A percentile compares a stretch with the other conserved stretches of the same genome.
These are phyloP conservation scores for Poecilia gillii DNA, from an alignment of 2,797 vertebrate species.

Conservation along the genomic window DNA sequence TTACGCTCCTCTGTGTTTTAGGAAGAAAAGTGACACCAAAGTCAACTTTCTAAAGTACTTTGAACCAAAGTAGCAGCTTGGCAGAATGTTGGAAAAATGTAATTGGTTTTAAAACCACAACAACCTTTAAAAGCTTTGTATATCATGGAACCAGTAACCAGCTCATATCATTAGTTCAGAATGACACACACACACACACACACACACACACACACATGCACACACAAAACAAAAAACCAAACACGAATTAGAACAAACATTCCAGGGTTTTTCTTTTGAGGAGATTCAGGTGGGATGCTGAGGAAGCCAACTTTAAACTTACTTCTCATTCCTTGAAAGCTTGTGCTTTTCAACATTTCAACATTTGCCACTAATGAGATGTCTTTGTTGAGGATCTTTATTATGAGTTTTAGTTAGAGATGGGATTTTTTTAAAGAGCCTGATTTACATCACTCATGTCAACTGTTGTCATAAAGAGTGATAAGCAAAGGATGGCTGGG, in stretches of 20 bases:
- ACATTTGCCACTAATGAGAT: constrained; percentile 25
- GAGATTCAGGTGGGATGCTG: background rate
- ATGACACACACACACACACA: background rate
- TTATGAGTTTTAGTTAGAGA: constrained; percentile 46
- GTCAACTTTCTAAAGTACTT: background rate
- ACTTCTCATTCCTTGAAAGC: background rate
- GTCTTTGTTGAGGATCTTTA: constrained; percentile 31
- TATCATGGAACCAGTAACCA: background rate
- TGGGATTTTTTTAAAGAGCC: constrained; percentile 41
- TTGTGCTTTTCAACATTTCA: constrained; percentile 8
- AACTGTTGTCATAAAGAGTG: constrained; percentile 44
- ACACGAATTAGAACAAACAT: background rate
- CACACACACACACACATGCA: too few species aligned
- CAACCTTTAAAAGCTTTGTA: background rate
- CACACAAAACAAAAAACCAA: background rate
- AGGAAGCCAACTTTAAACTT: background rate
- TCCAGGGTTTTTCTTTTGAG: background rate
- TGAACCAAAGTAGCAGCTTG: background rate
- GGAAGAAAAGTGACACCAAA: too few species aligned
- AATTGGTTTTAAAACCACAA: background rate
- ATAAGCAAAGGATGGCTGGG: constrained; percentile 28
- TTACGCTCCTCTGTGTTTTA: background rate
- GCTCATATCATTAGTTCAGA: background rate
- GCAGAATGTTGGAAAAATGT: background rate
- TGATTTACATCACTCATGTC: constrained; percentile 42